phyloP scores from a whole-genome alignment of 2,888 invertebrate species.

The Dryococelus australis region DNA sequence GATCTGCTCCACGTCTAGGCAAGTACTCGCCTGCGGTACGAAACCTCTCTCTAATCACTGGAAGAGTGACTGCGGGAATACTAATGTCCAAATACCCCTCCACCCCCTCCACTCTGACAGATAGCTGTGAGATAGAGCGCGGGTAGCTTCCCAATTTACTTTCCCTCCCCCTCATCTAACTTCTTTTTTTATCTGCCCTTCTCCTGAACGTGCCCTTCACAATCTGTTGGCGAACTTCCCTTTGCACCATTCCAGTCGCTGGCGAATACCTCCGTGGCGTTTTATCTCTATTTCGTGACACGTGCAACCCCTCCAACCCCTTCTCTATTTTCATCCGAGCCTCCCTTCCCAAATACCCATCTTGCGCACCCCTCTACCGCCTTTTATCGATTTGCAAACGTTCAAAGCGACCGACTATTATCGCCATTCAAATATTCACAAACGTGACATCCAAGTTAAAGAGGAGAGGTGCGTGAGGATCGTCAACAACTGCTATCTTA shows the following conservation, averaged over 20 bases:
- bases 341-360: background rate
- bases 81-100: background rate
- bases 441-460: background rate
- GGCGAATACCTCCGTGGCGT: background rate
- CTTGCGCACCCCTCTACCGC: background rate
- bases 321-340: background rate
- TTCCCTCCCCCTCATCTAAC: background rate
- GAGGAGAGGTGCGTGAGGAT: background rate
- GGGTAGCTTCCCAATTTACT: constrained; percentile 4
- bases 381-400: background rate
- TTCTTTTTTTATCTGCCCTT: background rate
- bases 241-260: too few species aligned
- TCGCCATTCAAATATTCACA: constrained; percentile 3
- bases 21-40: background rate
- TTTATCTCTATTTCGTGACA: constrained; percentile 16
- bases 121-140: background rate
- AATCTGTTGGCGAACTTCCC: background rate
- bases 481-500: too few species aligned
- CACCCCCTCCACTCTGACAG: background rate
- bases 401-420: constrained; percentile 16
- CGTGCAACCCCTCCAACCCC: background rate
- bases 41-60: constrained; percentile 16
- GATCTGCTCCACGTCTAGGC: background rate
- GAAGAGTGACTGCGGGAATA: background rate
- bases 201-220: background rate